Percentiles rank a stretch among this genome's conserved stretches.
Conservation (phyloP, 2,888 invertebrate species). For the Leptura quadrifasciata region DNA sequence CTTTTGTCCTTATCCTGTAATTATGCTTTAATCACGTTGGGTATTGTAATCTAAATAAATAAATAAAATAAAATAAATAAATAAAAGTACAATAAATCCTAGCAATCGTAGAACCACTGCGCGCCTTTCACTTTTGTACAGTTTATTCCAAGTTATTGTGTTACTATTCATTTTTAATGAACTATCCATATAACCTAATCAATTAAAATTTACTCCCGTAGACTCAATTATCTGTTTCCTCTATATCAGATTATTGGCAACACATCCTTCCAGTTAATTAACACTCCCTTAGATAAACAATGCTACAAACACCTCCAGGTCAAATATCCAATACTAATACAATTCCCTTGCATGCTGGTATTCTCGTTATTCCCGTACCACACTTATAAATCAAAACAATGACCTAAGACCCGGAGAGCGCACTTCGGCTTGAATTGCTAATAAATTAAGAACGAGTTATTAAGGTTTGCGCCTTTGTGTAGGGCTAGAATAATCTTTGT, state of each 20-base stretch:
- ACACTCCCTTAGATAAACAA: slow-evolving; percentile 42
- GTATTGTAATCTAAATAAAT: too few species aligned
- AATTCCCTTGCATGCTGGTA: slow-evolving; percentile 4
- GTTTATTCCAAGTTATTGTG: too few species aligned
- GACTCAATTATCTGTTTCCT: neutral
- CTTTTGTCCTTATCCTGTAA: too few species aligned
- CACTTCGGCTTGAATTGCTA: slow-evolving; percentile 13
- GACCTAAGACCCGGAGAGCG: slow-evolving; percentile 8
- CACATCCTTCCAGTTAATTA: slow-evolving; percentile 38
- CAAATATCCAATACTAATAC: slow-evolving; percentile 37
- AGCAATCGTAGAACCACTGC: too few species aligned
- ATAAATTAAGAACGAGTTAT: slow-evolving; percentile 28
- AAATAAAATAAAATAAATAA: too few species aligned
- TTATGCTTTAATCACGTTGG: too few species aligned
- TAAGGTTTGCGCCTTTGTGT: slow-evolving; percentile 6
- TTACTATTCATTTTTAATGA: too few species aligned
- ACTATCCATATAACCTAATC: too few species aligned
- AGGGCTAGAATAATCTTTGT: slow-evolving; percentile 31
- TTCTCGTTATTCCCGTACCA: neutral
- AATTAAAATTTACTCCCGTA: too few species aligned
- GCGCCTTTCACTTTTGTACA: too few species aligned
- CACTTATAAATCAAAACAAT: slow-evolving; percentile 37
- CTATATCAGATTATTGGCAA: neutral
- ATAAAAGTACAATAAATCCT: too few species aligned
- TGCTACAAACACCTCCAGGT: slow-evolving; percentile 31